Evolutionary conservation across 2,797 vertebrate species (phyloP).

Genomic region (Enteromius trimaculatus): DNA sequence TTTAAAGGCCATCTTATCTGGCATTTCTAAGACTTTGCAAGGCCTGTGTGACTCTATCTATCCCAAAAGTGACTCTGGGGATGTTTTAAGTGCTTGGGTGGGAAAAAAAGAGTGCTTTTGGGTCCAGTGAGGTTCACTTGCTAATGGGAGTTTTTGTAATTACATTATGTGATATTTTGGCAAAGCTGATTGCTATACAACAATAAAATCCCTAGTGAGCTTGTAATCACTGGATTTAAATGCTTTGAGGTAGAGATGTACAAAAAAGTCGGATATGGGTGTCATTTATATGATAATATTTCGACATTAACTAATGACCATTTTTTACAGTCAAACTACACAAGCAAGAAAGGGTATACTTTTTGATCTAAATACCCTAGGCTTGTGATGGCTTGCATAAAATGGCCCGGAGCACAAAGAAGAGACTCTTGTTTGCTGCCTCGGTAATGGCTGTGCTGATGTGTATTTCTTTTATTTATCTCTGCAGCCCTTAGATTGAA

Average conservation of each 20-base stretch:
- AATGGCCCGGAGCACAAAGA: background rate
- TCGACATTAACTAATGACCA: background rate
- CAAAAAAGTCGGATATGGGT: background rate
- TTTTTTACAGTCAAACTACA: background rate
- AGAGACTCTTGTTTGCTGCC: background rate
- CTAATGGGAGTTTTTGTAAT: conserved; percentile 16
- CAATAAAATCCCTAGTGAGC: background rate
- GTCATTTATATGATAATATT: conserved; percentile 23
- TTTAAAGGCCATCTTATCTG: background rate
- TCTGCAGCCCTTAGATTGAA: background rate
- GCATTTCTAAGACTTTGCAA: background rate
- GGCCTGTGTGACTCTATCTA: background rate
- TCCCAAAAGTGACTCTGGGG: background rate
- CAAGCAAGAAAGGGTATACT: background rate
- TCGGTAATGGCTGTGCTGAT: background rate
- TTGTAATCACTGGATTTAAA: conserved; percentile 2
- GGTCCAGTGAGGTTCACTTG: background rate
- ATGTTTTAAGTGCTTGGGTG: background rate
- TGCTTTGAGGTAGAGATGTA: background rate
- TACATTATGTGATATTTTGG: conserved; percentile 1
- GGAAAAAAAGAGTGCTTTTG: background rate
- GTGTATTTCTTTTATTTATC: conserved; percentile 8
- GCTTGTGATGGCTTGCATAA: background rate
- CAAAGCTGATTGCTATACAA: background rate
- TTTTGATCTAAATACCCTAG: background rate